These are phyloP conservation scores for Strix aluco DNA, from an alignment of 2,113 vertebrate species.

Conservation along the genomic window DNA sequence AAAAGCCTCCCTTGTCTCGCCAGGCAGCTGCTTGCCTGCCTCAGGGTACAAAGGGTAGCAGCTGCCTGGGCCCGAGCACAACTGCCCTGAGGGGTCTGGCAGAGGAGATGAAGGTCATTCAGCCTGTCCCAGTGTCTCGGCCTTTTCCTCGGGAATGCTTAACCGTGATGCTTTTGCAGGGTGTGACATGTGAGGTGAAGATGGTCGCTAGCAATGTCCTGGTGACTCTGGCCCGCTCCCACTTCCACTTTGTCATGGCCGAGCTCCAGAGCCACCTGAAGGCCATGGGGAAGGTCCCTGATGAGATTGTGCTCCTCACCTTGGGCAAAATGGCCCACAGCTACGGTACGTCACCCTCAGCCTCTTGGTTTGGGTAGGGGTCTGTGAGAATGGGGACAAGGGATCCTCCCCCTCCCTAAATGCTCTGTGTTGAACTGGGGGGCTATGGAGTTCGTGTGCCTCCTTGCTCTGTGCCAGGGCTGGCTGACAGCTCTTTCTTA, in stretches of 20 bases:
- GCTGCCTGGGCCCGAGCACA: no score
- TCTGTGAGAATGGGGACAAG: not conserved
- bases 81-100: not conserved
- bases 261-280: not conserved
- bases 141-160: no score
- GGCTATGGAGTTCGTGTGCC: not conserved
- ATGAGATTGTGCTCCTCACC: not conserved
- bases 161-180: not conserved
- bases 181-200: not conserved
- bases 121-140: not conserved
- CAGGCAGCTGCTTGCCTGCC: not conserved
- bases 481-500: not conserved
- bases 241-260: not conserved
- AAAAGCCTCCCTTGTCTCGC: not conserved
- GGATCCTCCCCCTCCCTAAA: not conserved
- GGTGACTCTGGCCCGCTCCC: not conserved
- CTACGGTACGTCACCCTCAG: not conserved
- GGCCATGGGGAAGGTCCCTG: not conserved
- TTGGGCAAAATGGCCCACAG: not conserved
- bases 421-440: not conserved
- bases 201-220: not conserved
- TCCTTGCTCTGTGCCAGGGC: not conserved
- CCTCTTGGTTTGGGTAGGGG: not conserved
- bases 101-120: not conserved
- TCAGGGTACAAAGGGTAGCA: no score